These are phyloP conservation scores for Peucedramus taeniatus DNA, from an alignment of 2,113 vertebrate species.

Conservation along the genomic window DNA sequence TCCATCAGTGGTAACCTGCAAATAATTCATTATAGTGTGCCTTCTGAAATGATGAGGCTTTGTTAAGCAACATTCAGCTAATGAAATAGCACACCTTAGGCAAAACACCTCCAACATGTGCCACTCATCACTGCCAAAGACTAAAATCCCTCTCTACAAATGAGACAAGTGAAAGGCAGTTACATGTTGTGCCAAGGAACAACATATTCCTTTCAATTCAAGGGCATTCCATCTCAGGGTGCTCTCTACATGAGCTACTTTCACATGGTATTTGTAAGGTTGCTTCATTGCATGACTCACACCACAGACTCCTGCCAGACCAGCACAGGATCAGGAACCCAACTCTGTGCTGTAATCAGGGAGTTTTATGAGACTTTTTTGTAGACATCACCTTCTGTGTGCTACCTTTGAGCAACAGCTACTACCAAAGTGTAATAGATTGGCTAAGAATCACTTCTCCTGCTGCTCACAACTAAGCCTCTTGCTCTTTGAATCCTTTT, in stretches of 20 bases:
- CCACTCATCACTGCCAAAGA: neutral
- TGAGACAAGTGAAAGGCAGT: neutral
- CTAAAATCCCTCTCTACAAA: neutral
- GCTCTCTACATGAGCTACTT: neutral
- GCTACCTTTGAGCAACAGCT: neutral
- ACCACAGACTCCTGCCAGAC: neutral
- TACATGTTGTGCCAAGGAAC: neutral
- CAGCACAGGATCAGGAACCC: neutral
- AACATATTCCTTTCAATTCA: neutral
- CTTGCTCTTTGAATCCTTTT: neutral
- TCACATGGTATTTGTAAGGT: neutral
- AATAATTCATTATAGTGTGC: neutral
- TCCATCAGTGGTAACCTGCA: neutral
- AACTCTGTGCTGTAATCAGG: neutral
- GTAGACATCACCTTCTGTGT: neutral
- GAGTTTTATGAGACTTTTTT: neutral
- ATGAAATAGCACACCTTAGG: neutral
- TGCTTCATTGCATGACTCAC: neutral
- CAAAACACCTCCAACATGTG: neutral
- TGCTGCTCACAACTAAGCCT: neutral
- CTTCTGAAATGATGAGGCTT: neutral
- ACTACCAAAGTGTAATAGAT: neutral
- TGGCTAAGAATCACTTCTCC: neutral
- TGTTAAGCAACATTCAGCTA: slow-evolving; percentile 27
- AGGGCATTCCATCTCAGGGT: neutral